Conservation (phyloP, 92 coral and sea anemone genomes). For the Zoanthus gigantus region DNA sequence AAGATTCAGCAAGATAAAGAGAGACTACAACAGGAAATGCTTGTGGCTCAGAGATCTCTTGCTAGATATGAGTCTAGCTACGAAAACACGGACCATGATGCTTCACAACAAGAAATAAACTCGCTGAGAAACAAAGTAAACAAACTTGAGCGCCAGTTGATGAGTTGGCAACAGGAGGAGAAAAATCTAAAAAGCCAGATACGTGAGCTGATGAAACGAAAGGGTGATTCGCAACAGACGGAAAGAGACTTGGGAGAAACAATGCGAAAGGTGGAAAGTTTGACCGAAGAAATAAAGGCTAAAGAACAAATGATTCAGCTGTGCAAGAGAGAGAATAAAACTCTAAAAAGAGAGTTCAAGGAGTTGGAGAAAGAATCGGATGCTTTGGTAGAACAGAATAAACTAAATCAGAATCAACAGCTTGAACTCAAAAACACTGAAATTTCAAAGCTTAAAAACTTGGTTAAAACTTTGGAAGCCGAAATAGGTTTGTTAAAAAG, state of each 20-base stretch:
- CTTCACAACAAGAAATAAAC: conserved; percentile 69
- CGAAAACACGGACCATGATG: conserved; percentile 57
- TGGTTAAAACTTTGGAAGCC: conserved; percentile 64
- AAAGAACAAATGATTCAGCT: conserved; percentile 75
- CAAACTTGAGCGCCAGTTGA: conserved; percentile 77
- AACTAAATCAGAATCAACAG: conserved; percentile 57
- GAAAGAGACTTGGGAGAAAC: conserved; percentile 79
- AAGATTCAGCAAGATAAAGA: conserved; percentile 89
- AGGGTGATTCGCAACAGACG: conserved; percentile 64
- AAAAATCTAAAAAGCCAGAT: conserved; percentile 62
- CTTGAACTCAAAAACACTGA: conserved; percentile 73
- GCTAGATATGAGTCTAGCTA: conserved; percentile 67
- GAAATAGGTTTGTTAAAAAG: conserved; percentile 73
- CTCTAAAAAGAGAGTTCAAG: conserved; percentile 73
- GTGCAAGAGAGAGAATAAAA: conserved; percentile 78
- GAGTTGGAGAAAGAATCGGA: conserved; percentile 60
- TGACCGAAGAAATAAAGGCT: conserved; percentile 59
- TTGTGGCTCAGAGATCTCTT: conserved; percentile 72
- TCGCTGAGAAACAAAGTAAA: conserved; percentile 69
- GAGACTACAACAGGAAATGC: conserved; percentile 79
- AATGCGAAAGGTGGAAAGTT: conserved; percentile 70
- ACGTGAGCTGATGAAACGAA: conserved; percentile 66
- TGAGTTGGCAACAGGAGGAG: conserved; percentile 63
- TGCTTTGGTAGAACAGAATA: conserved; percentile 46
- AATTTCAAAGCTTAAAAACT: conserved; percentile 61